phyloP scores from a whole-genome alignment of 2,113 vertebrate species.

The Prolemur simus region DNA sequence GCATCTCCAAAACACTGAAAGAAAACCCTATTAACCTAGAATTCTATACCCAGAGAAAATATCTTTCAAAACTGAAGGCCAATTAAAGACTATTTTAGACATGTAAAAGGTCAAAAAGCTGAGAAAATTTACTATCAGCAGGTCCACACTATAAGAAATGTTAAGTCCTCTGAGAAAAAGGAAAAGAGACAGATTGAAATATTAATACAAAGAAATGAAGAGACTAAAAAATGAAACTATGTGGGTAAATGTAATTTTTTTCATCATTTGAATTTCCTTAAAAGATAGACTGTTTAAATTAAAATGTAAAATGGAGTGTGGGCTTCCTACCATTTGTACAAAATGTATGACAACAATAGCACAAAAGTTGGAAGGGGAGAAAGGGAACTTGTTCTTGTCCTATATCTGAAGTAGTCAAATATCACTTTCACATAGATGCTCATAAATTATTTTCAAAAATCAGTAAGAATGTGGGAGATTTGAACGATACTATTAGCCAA shows the following conservation, averaged over 20 bases:
- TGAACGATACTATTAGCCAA: neutral
- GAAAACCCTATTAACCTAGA: neutral
- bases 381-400: neutral
- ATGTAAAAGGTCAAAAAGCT: neutral
- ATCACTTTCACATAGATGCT: neutral
- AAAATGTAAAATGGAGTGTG: neutral
- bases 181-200: neutral
- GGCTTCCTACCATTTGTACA: neutral
- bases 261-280: neutral
- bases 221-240: neutral
- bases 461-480: neutral
- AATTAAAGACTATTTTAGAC: neutral
- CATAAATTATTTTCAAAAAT: neutral
- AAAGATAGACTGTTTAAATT: constrained; percentile 19
- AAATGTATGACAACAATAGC: neutral
- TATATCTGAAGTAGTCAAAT: neutral
- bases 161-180: neutral
- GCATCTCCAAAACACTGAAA: neutral
- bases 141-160: neutral
- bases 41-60: neutral
- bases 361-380: neutral
- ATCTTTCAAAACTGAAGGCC: neutral
- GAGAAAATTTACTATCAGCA: neutral
- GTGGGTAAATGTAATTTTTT: neutral
- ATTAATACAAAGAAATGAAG: neutral